phyloP scores from a whole-genome alignment of 1,140 invertebrate species.

The Cecropterus lyciades region DNA sequence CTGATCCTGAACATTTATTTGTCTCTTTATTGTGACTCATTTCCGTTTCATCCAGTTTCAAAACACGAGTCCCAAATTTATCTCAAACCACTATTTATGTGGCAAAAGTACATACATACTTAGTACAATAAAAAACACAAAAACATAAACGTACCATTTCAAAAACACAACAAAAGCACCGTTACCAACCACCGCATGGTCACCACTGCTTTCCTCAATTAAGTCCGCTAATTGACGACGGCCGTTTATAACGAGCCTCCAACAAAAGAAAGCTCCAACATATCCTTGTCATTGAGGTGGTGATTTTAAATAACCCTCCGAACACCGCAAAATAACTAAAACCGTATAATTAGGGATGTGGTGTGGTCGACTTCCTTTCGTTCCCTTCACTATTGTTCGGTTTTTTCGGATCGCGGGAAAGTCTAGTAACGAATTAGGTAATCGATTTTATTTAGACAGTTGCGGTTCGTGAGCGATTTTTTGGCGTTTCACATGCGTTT shows the following conservation, averaged over 20 bases:
- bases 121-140: too few relatives aligned
- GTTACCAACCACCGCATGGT: constrained; percentile 39
- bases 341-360: constrained; percentile 76
- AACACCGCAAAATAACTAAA: constrained; percentile 74
- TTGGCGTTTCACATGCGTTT: constrained; percentile 54
- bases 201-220: constrained; percentile 57
- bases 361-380: constrained; percentile 75
- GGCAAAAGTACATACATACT: too few relatives aligned
- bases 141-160: too few relatives aligned
- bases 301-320: constrained; percentile 60
- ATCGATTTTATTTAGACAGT: constrained; percentile 81
- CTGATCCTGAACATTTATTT: too few relatives aligned
- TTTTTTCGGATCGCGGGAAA: constrained; percentile 45
- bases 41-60: too few relatives aligned
- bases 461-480: constrained; percentile 68
- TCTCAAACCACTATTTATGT: too few relatives aligned
- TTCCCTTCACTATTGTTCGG: constrained; percentile 74
- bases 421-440: constrained; percentile 52
- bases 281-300: constrained; percentile 54
- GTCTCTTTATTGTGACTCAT: too few relatives aligned
- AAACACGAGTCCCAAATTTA: too few relatives aligned
- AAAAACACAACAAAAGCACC: not conserved
- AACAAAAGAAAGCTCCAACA: constrained; percentile 53
- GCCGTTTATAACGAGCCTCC: constrained; percentile 57
- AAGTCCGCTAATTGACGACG: constrained; percentile 52